Conservation (phyloP, 37 sponge, comb jelly and placozoan genomes). For the Theonella swinhoei region DNA sequence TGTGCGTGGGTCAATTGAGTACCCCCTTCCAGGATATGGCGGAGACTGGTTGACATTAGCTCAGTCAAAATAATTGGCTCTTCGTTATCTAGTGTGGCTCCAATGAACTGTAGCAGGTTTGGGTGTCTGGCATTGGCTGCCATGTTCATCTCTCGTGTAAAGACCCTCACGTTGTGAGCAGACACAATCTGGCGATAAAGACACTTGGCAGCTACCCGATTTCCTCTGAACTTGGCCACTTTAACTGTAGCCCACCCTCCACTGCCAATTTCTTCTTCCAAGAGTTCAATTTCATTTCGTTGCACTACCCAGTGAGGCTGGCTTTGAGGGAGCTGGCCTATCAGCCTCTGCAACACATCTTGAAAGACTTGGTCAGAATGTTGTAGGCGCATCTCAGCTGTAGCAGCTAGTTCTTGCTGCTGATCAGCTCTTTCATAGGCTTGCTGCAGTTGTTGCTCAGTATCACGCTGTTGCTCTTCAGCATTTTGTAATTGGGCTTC, state of each 20-base stretch:
- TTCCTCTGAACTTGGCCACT: constrained; percentile 54
- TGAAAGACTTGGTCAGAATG: constrained; percentile 3
- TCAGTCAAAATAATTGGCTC: constrained; percentile 29
- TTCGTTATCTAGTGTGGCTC: constrained; percentile 6
- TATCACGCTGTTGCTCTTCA: background rate
- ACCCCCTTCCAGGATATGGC: constrained; percentile 5
- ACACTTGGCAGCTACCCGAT: constrained; percentile 64
- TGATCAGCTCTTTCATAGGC: background rate
- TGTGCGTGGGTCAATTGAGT: constrained; percentile 7
- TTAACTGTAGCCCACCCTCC: constrained; percentile 69
- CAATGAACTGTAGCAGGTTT: constrained; percentile 47
- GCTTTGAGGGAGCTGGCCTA: constrained; percentile 11
- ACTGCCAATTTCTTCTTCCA: constrained; percentile 44
- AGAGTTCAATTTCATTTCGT: constrained; percentile 49
- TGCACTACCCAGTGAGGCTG: constrained; percentile 43
- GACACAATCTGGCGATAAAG: constrained; percentile 59
- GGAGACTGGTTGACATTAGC: constrained; percentile 25
- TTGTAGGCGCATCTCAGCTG: background rate
- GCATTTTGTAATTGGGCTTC: background rate
- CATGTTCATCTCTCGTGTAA: constrained; percentile 72
- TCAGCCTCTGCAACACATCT: background rate
- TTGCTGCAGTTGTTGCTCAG: background rate
- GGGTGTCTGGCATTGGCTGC: constrained; percentile 68
- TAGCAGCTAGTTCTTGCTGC: background rate
- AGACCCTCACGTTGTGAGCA: constrained; percentile 41